Percentiles rank a stretch among this genome's conserved stretches.
Evolutionary conservation across 2,888 invertebrate genomes (phyloP).

Genomic region (Amphipoea lucens): DNA sequence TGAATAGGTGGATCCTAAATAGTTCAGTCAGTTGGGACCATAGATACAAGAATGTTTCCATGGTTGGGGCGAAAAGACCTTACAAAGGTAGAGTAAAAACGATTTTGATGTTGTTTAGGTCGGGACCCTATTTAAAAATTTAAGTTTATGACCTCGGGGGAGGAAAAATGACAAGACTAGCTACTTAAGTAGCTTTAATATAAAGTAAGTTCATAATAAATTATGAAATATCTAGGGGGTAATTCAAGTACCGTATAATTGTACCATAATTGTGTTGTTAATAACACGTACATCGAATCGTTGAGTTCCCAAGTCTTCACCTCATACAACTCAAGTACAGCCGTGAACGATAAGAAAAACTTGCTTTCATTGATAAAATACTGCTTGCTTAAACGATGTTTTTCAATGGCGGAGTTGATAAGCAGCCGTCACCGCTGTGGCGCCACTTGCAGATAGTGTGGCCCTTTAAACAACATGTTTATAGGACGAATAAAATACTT

Average conservation of each 20-base stretch:
- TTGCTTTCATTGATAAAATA: conserved; percentile 84
- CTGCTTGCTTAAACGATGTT: conserved; percentile 83
- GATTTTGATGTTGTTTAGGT: too few relatives aligned
- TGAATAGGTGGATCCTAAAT: too few relatives aligned
- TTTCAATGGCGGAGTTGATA: conserved; percentile 81
- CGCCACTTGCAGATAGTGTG: conserved; percentile 69
- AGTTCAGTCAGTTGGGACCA: too few relatives aligned
- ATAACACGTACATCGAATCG: conserved; percentile 24
- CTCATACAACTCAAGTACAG: conserved; percentile 64
- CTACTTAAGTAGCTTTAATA: too few relatives aligned
- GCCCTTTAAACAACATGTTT: conserved; percentile 16
- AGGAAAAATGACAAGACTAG: too few relatives aligned
- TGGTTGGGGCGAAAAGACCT: too few relatives aligned
- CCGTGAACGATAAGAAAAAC: conserved; percentile 78
- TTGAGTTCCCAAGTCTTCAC: conserved; percentile 58
- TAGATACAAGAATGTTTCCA: too few relatives aligned
- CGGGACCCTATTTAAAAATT: too few relatives aligned
- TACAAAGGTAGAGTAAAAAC: too few relatives aligned
- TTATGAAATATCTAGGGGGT: background rate
- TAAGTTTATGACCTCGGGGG: too few relatives aligned
- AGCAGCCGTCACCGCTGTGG: conserved; percentile 60
- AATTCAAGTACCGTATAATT: background rate
- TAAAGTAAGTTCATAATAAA: background rate
- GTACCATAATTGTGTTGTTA: conserved; percentile 1
- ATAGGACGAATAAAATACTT: conserved; percentile 29